Evolutionary conservation across 2,797 vertebrate genomes (phyloP).

Genomic region (Distichodus sexfasciatus): DNA sequence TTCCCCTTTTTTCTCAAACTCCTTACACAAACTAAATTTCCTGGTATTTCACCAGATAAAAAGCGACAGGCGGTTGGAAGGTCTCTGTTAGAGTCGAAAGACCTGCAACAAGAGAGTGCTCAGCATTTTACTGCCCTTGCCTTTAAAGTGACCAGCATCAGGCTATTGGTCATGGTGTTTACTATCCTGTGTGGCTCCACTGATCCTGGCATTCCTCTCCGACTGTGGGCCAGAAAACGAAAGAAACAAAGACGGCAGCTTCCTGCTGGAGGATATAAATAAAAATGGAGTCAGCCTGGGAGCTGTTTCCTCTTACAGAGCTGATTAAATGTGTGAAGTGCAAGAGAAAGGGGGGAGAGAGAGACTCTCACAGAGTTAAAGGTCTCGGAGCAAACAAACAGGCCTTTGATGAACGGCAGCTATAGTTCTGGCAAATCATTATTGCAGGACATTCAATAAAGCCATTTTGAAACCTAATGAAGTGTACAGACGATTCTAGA

Average conservation of each 20-base stretch:
- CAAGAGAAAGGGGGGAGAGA: not conserved
- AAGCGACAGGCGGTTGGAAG: not conserved
- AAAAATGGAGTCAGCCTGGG: constrained; percentile 47
- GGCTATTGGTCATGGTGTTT: not conserved
- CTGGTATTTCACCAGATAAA: not conserved
- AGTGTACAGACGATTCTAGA: too few relatives aligned
- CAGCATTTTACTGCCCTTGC: too few relatives aligned
- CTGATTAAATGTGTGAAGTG: constrained; percentile 18
- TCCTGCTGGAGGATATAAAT: constrained; percentile 69
- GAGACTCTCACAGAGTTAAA: constrained; percentile 1
- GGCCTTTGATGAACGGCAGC: not conserved
- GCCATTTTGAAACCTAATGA: too few relatives aligned
- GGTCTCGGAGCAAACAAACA: constrained; percentile 10
- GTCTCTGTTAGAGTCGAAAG: not conserved
- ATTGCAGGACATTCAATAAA: too few relatives aligned
- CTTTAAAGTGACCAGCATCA: too few relatives aligned
- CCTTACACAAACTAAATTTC: not conserved
- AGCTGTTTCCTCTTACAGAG: constrained; percentile 59
- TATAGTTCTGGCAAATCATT: not conserved
- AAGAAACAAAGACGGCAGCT: constrained; percentile 68
- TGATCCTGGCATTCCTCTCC: constrained; percentile 30
- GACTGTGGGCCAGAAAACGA: constrained; percentile 38
- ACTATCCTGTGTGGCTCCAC: constrained; percentile 8
- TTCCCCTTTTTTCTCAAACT: not conserved
- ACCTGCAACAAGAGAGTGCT: too few relatives aligned